Evolutionary conservation across 2,113 vertebrate genomes (phyloP), one percentile per base, ranked within the genome.

Genomic region (Jacana jacana): DNA sequence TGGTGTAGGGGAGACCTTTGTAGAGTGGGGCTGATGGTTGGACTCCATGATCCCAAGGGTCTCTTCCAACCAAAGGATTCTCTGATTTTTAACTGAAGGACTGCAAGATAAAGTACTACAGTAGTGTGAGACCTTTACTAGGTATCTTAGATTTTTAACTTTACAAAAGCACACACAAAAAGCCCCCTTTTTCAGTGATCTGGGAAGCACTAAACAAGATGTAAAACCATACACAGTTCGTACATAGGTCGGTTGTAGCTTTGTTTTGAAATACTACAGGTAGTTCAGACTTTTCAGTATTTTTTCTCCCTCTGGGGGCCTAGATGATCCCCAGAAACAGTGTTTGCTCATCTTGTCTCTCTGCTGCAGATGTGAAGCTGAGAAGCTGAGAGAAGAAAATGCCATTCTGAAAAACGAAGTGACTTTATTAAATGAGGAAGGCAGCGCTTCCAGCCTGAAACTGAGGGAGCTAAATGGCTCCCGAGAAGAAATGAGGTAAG

Each of bases 381-480:
- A 98, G 93, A 98, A 97, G 79, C 98, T 99, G 37, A 96, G 98
- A 31, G 98, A 99, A 49, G 99, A 99, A 93, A 99, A 99, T 31
- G 20, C 97, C 11, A 3, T 98, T 49, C 98, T 99, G 75, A 98
- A 96, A 72, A 97, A 93, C 4, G 98, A 98, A 88, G 98, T 99
- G 31, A 96, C 97, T 39, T 90, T 95, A 5, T 80, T 99, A 70
- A 98, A 98, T 17, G 99, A 99, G 88, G 98, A 99, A 46, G 97
- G 97, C 9, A 97, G 91, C 0, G 63, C 97, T 69, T 97, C 97
- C 89, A 97, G 81, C 96, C 95, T 98, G 82, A 97, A 97, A 69
- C 93, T 98, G 58, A 94, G 89, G 49, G 98, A 98, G 92, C 91
- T 99, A 4, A 98, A 95, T 39, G 98, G 97, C 35, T 98, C 97